A percentile compares a stretch with the other conserved stretches of the same genome.
Conservation (phyloP, 2,888 invertebrate species). For the Machimus rusticus region DNA sequence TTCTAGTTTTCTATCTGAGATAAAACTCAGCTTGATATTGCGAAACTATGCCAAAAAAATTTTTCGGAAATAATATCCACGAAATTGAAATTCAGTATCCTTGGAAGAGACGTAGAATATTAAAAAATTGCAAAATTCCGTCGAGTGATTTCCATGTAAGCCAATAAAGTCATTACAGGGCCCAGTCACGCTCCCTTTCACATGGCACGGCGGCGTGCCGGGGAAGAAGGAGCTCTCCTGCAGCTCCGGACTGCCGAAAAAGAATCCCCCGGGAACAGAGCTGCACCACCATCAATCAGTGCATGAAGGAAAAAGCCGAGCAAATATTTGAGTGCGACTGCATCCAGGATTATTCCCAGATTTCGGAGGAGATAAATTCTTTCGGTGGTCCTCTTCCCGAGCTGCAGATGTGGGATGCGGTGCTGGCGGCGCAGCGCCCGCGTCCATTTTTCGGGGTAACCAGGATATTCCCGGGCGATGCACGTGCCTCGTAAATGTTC, state of each 20-base stretch:
- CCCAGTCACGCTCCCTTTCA: neutral
- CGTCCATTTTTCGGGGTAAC: neutral
- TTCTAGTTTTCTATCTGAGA: neutral
- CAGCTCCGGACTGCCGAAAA: neutral
- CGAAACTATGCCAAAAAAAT: neutral
- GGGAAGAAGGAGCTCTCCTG: neutral
- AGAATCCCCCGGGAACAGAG: neutral
- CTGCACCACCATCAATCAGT: neutral
- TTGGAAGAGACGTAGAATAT: neutral
- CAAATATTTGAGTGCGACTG: conserved; percentile 14
- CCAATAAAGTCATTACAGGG: neutral
- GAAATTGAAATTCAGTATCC: neutral
- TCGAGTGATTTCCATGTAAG: neutral
- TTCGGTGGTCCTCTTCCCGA: neutral
- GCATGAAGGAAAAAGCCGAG: neutral
- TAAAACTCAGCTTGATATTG: neutral
- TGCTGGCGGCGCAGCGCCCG: neutral
- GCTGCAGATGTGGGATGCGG: neutral
- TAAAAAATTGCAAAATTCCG: neutral
- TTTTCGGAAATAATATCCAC: neutral
- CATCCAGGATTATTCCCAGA: conserved; percentile 11
- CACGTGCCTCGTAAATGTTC: conserved; percentile 40
- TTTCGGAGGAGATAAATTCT: conserved; percentile 10
- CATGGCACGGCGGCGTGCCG: neutral
- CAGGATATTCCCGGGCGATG: neutral